phyloP scores from a whole-genome alignment of 2,113 vertebrate species.

The Heptranchias perlo region DNA sequence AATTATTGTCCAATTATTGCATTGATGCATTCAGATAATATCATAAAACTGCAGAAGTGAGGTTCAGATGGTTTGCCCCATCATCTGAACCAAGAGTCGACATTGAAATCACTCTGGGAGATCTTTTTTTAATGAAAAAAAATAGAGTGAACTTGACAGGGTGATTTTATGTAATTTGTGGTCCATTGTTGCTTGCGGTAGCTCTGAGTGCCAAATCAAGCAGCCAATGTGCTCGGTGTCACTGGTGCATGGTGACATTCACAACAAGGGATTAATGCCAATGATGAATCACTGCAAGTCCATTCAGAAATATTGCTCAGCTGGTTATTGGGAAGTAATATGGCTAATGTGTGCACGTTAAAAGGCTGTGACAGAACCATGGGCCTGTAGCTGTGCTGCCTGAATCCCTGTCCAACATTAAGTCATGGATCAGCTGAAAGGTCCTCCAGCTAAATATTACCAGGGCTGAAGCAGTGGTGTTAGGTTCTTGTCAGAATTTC shows the following conservation, averaged over 20 bases:
- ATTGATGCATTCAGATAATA: not conserved
- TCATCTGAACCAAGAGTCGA: not conserved
- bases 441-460: not conserved
- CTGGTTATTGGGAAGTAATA: not conserved
- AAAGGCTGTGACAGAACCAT: not conserved
- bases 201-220: not conserved
- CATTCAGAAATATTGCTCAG: too few species aligned
- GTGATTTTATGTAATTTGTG: not conserved
- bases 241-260: not conserved
- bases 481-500: not conserved
- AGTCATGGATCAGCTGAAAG: not conserved
- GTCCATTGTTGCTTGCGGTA: not conserved
- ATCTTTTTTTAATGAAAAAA: not conserved
- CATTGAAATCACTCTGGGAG: not conserved
- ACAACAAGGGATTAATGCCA: not conserved
- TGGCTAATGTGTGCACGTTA: not conserved
- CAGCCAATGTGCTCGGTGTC: not conserved
- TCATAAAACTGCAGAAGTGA: not conserved
- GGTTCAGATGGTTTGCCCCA: too few species aligned
- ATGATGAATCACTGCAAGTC: not conserved
- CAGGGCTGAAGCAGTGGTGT: not conserved
- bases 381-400: too few species aligned
- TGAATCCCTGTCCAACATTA: not conserved
- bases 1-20: not conserved
- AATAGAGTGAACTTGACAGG: too few species aligned